Base-by-base conservation (phyloP, 2,888 invertebrate species). In the Agrilus biguttatus region DNA sequence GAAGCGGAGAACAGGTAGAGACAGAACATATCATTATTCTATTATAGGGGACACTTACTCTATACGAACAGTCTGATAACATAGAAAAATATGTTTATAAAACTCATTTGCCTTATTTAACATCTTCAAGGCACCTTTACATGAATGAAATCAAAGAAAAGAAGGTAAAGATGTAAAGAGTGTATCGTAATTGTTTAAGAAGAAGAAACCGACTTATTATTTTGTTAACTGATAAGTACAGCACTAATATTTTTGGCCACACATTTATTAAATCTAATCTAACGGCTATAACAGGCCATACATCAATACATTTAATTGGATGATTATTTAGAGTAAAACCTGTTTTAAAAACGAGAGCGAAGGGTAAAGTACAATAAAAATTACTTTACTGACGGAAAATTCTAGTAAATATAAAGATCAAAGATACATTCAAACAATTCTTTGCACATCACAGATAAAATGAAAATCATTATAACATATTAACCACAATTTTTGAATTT, bases 71-170 rank as follows among this genome's bases (percentile, higher is more conserved):
- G 62, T 61, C 65, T 63, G 65, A 66, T 65, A 77, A 77, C 77
- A 77, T 77, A 77, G 74, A 77, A 75, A 78, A 78, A 78, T 77
- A 75, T 75, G 76, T 71, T 75, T 77, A 77, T 75, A 78, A 78
- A 78, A 77, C 71, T 76, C 74, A 75, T 71, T 72, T 65, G 67
- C 68, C 75, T 76, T 77, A 77, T 73, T 73, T 74, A 75, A 60
- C 60, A 56, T 61, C 62, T 62, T 59, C 66, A 69, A 69, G 69
- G 69, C 69, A 69, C 69, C 67, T 63, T 66, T 62, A 67, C 66
- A 65, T 59, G 62, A 57, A 58, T 59, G 61, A 57, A 58, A 55
- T 53, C 53, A 54, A 56, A 56, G 19, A 41, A 37, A 44, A 43
- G 41, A 42, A 19, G 43, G 42, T 47, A 46, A 44, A 46, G n/a